Percentiles rank a stretch among this genome's conserved stretches.
Conservation (phyloP, 2,888 invertebrate species). For the Drosophila sordidula region DNA sequence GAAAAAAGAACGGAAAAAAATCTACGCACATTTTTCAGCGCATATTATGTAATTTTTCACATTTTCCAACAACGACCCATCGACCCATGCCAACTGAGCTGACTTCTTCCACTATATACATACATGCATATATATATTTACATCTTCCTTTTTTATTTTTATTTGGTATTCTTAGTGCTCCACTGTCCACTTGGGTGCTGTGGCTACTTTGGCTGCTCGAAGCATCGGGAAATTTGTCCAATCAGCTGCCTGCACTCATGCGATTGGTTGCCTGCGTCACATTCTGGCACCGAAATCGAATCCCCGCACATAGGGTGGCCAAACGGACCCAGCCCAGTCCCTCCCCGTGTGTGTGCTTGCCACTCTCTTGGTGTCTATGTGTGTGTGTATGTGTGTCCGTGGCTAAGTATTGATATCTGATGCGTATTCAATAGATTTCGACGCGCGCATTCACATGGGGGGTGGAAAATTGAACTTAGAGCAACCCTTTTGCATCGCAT, state of each 20-base stretch:
- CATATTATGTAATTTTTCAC: constrained; percentile 79
- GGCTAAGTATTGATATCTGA: constrained; percentile 81
- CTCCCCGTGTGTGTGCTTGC: constrained; percentile 17
- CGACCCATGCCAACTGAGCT: constrained; percentile 32
- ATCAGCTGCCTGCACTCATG: constrained; percentile 77
- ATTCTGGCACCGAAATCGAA: constrained; percentile 82
- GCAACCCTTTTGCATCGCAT: constrained; percentile 61
- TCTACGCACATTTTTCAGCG: constrained; percentile 78
- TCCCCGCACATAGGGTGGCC: constrained; percentile 52
- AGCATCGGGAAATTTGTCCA: constrained; percentile 71
- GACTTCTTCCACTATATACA: constrained; percentile 21
- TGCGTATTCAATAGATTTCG: constrained; percentile 81
- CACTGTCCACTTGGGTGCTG: constrained; percentile 19
- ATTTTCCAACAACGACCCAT: constrained; percentile 54
- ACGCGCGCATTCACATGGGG: constrained; percentile 69
- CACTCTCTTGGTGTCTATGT: constrained; percentile 7
- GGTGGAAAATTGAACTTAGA: constrained; percentile 53
- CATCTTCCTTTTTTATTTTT: constrained; percentile 5
- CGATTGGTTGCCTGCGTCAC: constrained; percentile 73
- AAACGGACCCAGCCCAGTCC: constrained; percentile 24
- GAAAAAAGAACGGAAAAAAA: constrained; percentile 64
- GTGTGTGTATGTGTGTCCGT: constrained; percentile 23
- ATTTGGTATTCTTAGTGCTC: constrained; percentile 7
- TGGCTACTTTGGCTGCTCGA: constrained; percentile 37
- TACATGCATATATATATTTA: constrained; percentile 1